Conservation (phyloP, 1,140 invertebrate genomes). For the Drosophila willistoni region DNA sequence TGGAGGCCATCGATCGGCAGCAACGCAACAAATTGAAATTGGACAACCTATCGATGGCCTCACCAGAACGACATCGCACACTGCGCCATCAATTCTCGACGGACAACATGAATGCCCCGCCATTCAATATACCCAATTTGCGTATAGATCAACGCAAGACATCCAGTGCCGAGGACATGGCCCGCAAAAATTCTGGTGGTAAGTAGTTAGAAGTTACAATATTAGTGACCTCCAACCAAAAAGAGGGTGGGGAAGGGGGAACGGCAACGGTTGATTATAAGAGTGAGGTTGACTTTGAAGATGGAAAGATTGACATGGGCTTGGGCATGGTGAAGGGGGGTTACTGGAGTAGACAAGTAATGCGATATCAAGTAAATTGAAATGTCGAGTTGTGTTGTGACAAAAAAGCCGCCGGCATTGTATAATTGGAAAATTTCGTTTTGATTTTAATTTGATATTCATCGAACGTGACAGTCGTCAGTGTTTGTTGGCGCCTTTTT, state of each 20-base stretch:
- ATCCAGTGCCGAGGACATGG: slow-evolving; percentile 94
- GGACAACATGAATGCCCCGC: slow-evolving; percentile 92
- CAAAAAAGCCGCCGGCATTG: slow-evolving; percentile 38
- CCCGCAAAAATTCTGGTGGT: slow-evolving; percentile 91
- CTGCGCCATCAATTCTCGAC: slow-evolving; percentile 92
- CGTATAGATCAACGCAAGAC: slow-evolving; percentile 93
- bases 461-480: slow-evolving; percentile 59
- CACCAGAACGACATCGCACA: slow-evolving; percentile 89
- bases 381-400: slow-evolving; percentile 35
- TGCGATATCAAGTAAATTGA: neutral
- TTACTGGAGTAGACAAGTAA: neutral
- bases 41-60: slow-evolving; percentile 90
- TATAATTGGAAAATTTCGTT: slow-evolving; percentile 65
- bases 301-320: no score
- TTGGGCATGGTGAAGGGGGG: neutral
- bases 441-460: slow-evolving; percentile 63
- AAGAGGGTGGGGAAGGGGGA: no score
- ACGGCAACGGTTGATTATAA: no score
- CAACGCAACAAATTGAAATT: slow-evolving; percentile 93
- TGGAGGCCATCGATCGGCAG: slow-evolving; percentile 94
- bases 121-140: slow-evolving; percentile 93
- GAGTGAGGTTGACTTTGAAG: no score
- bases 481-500: slow-evolving; percentile 19
- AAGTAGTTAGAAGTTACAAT: slow-evolving; percentile 36
- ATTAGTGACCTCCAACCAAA: no score